These are phyloP conservation scores for Aquatica leii DNA, from an alignment of 2,888 invertebrate species.

Conservation along the genomic window DNA sequence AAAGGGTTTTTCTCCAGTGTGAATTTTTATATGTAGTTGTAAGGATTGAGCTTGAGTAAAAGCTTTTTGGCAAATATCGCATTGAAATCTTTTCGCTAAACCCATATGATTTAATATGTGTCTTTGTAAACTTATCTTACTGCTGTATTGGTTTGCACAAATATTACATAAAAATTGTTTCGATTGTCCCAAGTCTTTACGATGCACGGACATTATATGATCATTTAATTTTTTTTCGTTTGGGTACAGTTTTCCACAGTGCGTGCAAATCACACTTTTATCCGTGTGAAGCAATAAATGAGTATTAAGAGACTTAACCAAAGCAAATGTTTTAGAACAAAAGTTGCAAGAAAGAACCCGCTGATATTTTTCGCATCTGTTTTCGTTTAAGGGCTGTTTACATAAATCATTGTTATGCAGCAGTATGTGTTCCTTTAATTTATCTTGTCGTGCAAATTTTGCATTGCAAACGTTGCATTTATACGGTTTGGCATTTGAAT, in stretches of 20 bases:
- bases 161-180: conserved; percentile 40
- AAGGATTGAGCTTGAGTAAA: conserved; percentile 18
- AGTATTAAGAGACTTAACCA: conserved; percentile 45
- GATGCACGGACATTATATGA: conserved; percentile 42
- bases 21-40: conserved; percentile 17
- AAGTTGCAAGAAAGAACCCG: conserved; percentile 47
- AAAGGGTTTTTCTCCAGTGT: conserved; percentile 23
- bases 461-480: conserved; percentile 36
- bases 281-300: conserved; percentile 47
- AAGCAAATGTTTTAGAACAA: conserved; percentile 48
- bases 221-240: conserved; percentile 47
- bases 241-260: conserved; percentile 47
- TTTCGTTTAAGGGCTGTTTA: not conserved
- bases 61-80: conserved; percentile 15
- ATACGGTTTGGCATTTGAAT: conserved; percentile 27
- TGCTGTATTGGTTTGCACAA: conserved; percentile 43
- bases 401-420: conserved; percentile 33
- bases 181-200: conserved; percentile 28
- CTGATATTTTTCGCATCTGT: conserved; percentile 39
- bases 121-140: conserved; percentile 43
- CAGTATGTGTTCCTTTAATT: conserved; percentile 32
- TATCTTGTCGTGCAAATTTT: conserved; percentile 30
- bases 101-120: conserved; percentile 32
- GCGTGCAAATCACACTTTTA: conserved; percentile 44
- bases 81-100: conserved; percentile 6